A percentile compares a stretch with the other conserved stretches of the same genome.
Conservation (phyloP, 2,888 invertebrate species). For the Drosophila prolongata region DNA sequence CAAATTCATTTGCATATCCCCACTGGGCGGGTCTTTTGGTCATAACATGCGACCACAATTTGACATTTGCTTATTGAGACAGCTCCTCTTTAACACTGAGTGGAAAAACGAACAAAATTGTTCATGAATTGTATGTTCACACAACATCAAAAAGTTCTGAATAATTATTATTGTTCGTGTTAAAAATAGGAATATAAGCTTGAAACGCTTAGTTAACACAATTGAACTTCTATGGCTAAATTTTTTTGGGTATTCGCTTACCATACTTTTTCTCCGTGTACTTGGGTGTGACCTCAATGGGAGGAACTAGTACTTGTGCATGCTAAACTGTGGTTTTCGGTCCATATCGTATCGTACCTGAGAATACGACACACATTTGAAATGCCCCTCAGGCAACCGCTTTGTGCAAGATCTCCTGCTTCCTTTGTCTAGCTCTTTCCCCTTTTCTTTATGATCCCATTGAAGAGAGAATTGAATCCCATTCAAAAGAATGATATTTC, state of each 20-base stretch:
- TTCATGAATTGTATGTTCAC: too few relatives aligned
- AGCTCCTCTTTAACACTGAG: neutral
- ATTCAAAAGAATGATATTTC: slow-evolving; percentile 9
- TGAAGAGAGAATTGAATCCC: slow-evolving; percentile 5
- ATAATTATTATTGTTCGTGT: too few relatives aligned
- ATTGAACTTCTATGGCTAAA: too few relatives aligned
- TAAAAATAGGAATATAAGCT: too few relatives aligned
- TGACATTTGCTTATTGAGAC: slow-evolving; percentile 35
- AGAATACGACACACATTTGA: neutral
- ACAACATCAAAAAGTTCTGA: too few relatives aligned
- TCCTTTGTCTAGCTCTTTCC: neutral
- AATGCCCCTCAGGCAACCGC: slow-evolving; percentile 11
- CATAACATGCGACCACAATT: slow-evolving; percentile 48
- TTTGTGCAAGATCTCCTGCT: slow-evolving; percentile 14
- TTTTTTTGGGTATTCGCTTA: too few relatives aligned
- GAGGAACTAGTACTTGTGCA: slow-evolving; percentile 1
- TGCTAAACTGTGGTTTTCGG: slow-evolving; percentile 44
- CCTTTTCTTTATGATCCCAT: slow-evolving; percentile 3
- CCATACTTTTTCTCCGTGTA: slow-evolving; percentile 6
- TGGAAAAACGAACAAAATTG: neutral
- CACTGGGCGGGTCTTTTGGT: slow-evolving; percentile 21
- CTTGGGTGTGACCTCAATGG: slow-evolving; percentile 47
- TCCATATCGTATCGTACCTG: slow-evolving; percentile 8
- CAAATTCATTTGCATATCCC: slow-evolving; percentile 55
- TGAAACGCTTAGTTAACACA: too few relatives aligned